Evolutionary conservation across 1,140 invertebrate genomes (phyloP).

Genomic region (Orussus abietinus): DNA sequence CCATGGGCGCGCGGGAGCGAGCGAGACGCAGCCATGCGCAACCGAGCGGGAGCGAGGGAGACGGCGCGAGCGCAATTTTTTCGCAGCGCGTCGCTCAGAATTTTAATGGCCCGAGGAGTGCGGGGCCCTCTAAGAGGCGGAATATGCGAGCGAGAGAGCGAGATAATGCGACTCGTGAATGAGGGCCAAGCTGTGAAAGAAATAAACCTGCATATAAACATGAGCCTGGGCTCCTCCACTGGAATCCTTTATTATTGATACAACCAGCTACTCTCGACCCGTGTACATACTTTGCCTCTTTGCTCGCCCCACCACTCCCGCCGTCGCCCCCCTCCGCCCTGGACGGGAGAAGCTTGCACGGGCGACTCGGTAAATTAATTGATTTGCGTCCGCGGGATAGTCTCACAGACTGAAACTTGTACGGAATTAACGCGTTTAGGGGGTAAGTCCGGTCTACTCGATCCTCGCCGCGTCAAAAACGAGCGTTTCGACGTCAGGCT

Average conservation of each 20-base stretch:
- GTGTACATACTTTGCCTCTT: too few species aligned
- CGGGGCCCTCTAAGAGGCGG: constrained; percentile 15
- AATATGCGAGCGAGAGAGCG: constrained; percentile 24
- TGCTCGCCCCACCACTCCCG: too few species aligned
- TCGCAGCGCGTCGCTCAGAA: constrained; percentile 33
- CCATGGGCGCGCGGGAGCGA: constrained; percentile 3
- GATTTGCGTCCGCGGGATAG: too few species aligned
- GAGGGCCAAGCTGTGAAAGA: constrained; percentile 29
- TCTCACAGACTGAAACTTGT: too few species aligned
- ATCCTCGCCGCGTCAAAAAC: too few species aligned
- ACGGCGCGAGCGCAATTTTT: constrained; percentile 27
- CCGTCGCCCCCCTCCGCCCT: too few species aligned
- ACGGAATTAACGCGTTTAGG: too few species aligned
- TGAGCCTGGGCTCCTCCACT: constrained; percentile 11
- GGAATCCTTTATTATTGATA: constrained; percentile 28
- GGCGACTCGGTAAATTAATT: too few species aligned
- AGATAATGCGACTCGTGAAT: constrained; percentile 23
- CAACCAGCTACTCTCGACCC: constrained; percentile 17
- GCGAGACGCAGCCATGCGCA: neutral
- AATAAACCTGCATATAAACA: constrained; percentile 34
- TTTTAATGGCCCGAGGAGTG: constrained; percentile 28
- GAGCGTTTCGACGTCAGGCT: too few species aligned
- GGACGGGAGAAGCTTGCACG: too few species aligned
- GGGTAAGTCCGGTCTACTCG: too few species aligned
- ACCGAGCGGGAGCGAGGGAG: constrained; percentile 1